Conservation (phyloP, 1,140 invertebrate species). For the Antheraea pernyi region DNA sequence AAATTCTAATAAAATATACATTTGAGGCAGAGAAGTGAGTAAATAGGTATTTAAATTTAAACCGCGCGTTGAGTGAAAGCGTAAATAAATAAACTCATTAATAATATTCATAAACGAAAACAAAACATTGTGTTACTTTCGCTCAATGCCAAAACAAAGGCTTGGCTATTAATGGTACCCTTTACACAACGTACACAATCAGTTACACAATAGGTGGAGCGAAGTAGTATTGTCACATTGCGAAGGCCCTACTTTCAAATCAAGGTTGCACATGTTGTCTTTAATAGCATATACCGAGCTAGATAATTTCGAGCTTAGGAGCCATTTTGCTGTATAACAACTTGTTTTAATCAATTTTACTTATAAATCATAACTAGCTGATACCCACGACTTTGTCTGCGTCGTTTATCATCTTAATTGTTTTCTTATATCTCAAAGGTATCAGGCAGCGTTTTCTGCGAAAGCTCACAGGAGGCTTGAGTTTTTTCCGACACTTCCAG, state of each 20-base stretch:
- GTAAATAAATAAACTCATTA: slow-evolving; percentile 50
- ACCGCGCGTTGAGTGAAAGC: slow-evolving; percentile 52
- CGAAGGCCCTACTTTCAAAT: background rate
- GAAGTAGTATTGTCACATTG: slow-evolving; percentile 7
- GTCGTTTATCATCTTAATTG: too few relatives aligned
- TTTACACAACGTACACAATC: slow-evolving; percentile 20
- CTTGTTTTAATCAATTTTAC: background rate
- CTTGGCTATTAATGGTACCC: slow-evolving; percentile 30
- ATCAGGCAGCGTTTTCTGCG: too few relatives aligned
- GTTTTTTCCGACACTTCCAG: too few relatives aligned
- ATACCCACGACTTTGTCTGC: too few relatives aligned
- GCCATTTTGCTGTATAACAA: too few relatives aligned
- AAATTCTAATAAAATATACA: background rate
- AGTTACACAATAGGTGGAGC: slow-evolving; percentile 22
- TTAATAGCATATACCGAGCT: background rate
- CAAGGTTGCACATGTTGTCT: slow-evolving; percentile 5
- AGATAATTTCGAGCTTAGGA: too few relatives aligned
- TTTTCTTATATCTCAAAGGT: too few relatives aligned
- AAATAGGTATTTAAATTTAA: background rate
- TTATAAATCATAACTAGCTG: too few relatives aligned
- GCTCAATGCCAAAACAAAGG: slow-evolving; percentile 45
- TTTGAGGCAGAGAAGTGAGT: background rate
- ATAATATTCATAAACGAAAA: slow-evolving; percentile 47
- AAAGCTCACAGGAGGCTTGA: too few relatives aligned
- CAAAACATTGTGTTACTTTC: slow-evolving; percentile 65